These are phyloP conservation scores for Harmothoe impar DNA, from an alignment of 2,888 invertebrate species.

Conservation along the genomic window DNA sequence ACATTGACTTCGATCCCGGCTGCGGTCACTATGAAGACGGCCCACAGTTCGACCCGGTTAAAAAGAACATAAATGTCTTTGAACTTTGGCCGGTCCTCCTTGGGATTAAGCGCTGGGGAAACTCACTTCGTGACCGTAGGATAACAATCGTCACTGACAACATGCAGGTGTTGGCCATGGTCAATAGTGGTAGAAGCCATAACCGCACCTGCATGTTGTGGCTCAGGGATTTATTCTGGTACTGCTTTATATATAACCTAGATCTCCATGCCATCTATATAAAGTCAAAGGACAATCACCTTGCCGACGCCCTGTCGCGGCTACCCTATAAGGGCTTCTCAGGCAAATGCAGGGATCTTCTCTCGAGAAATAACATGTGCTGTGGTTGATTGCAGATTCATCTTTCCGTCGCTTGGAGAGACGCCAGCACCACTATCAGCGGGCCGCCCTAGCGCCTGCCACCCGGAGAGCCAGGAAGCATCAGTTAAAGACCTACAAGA, in stretches of 20 bases:
- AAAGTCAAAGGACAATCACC: background rate
- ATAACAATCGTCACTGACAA: background rate
- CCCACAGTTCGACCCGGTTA: background rate
- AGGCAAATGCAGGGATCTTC: background rate
- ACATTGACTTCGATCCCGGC: too few species aligned
- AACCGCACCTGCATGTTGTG: background rate
- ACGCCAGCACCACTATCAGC: background rate
- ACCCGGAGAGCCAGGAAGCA: too few species aligned
- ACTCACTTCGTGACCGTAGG: background rate
- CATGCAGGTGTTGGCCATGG: background rate
- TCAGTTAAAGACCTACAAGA: background rate
- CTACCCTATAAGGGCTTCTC: background rate
- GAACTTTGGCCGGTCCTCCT: conserved; percentile 27
- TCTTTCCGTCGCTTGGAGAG: background rate
- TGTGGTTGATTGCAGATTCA: background rate
- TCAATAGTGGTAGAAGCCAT: background rate
- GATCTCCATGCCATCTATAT: background rate
- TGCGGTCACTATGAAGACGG: too few species aligned
- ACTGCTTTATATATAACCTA: background rate
- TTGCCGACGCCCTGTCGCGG: background rate
- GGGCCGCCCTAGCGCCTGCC: background rate
- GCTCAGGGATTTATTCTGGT: conserved; percentile 15
- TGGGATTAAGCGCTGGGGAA: background rate
- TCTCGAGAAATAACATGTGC: too few species aligned
- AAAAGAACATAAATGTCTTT: background rate